These are phyloP conservation scores for Quiscalus mexicanus DNA, from an alignment of 2,113 vertebrate genomes.

Conservation along the genomic window DNA sequence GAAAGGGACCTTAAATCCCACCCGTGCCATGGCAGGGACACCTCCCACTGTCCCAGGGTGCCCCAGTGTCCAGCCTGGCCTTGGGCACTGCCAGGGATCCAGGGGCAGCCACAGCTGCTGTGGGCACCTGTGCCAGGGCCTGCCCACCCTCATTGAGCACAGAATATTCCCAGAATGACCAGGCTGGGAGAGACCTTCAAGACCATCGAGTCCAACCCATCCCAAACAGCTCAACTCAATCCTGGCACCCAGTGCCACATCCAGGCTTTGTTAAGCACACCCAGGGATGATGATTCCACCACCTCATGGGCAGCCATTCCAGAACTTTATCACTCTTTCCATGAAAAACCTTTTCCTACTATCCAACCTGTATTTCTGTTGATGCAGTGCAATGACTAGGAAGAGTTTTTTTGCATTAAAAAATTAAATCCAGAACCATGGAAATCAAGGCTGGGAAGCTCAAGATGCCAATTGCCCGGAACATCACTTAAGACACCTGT, in stretches of 20 bases:
- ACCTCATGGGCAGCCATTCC: background rate
- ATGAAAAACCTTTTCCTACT: background rate
- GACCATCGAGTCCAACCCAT: background rate
- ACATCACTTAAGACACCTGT: accelerated
- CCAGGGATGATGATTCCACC: background rate
- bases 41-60: background rate
- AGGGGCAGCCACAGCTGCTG: background rate
- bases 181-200: background rate
- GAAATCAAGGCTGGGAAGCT: background rate
- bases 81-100: background rate
- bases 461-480: accelerated
- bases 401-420: background rate
- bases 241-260: background rate
- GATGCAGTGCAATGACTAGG: accelerated
- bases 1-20: background rate
- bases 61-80: background rate
- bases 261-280: background rate
- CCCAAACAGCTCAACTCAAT: accelerated
- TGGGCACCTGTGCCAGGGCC: background rate
- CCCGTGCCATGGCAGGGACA: background rate
- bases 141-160: background rate
- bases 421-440: accelerated
- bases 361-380: background rate
- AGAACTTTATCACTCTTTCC: background rate
- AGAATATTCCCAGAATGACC: background rate